A percentile compares a stretch with the other conserved stretches of the same genome.
phyloP scores from a whole-genome alignment of 2,797 vertebrate species.

The Rhyacichthys aspro region DNA sequence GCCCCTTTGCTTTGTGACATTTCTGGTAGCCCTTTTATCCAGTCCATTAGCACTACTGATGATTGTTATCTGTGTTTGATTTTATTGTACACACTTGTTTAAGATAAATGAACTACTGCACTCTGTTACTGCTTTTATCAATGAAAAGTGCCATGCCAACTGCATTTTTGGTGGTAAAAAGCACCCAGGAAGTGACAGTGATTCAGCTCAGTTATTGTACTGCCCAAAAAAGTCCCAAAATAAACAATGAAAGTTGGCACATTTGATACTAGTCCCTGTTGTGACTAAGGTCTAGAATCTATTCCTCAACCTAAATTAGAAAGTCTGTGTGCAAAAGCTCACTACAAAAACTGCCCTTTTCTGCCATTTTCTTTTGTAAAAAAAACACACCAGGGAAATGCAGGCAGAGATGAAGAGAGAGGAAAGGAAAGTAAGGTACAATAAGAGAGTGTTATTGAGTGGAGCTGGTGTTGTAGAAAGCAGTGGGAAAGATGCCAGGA shows the following conservation, averaged over 20 bases:
- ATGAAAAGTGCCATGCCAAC: background rate
- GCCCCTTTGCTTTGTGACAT: too few species aligned
- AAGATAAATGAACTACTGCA: too few species aligned
- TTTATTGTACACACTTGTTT: too few species aligned
- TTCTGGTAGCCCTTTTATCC: too few species aligned
- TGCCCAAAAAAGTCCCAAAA: slow-evolving; percentile 32
- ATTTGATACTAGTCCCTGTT: slow-evolving; percentile 20
- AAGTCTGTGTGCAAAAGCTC: slow-evolving; percentile 38
- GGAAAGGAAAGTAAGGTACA: background rate
- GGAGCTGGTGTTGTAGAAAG: background rate
- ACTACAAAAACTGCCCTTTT: slow-evolving; percentile 35
- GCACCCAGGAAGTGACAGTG: slow-evolving; percentile 4
- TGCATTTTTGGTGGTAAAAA: slow-evolving; percentile 22
- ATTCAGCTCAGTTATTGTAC: slow-evolving; percentile 39
- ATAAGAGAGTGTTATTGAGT: slow-evolving; percentile 15
- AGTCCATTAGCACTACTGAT: too few species aligned
- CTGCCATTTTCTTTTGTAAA: slow-evolving; percentile 19
- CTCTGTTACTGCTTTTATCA: too few species aligned
- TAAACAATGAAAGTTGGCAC: slow-evolving; percentile 3
- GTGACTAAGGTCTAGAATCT: background rate
- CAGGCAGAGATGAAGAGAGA: slow-evolving; percentile 3
- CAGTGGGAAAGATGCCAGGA: slow-evolving; percentile 37
- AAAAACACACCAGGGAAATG: background rate
- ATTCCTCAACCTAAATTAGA: too few species aligned
- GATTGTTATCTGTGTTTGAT: too few species aligned